These are phyloP conservation scores for Chloroceryle inda DNA, from an alignment of 2,797 vertebrate genomes.

Conservation along the genomic window DNA sequence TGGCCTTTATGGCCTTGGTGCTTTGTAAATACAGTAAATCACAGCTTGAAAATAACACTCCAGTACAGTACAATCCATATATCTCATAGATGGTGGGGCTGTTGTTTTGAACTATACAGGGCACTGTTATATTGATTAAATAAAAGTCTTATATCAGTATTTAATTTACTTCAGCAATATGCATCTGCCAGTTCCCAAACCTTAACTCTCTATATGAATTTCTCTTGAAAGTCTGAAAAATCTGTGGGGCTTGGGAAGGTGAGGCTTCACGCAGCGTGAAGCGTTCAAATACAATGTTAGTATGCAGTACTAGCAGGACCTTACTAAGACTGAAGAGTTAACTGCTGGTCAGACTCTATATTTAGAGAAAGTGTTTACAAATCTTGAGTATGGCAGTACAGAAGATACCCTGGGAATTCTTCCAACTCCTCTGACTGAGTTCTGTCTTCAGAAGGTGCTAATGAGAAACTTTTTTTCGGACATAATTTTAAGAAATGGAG, in stretches of 20 bases:
- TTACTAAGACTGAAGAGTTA: neutral
- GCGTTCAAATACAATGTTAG: neutral
- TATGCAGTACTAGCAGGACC: neutral
- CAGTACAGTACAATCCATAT: neutral
- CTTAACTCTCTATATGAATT: neutral
- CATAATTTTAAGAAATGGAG: neutral
- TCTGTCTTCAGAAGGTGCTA: neutral
- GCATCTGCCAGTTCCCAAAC: neutral
- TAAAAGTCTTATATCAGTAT: neutral
- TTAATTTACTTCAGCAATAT: neutral
- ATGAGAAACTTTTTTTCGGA: neutral
- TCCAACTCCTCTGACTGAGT: slow-evolving; percentile 2
- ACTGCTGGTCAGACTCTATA: neutral
- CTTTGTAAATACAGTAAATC: neutral
- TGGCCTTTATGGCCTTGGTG: neutral
- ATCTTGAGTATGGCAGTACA: neutral
- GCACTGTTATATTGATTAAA: neutral
- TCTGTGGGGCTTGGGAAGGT: neutral
- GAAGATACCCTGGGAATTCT: slow-evolving; percentile 39
- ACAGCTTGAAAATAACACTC: neutral
- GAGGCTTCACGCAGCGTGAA: neutral
- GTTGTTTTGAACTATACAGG: neutral
- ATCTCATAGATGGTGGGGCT: neutral
- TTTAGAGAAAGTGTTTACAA: slow-evolving; percentile 43
- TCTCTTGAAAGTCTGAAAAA: neutral